Conservation (phyloP, 2,888 invertebrate species). For the Neocrepidodera transversa region DNA sequence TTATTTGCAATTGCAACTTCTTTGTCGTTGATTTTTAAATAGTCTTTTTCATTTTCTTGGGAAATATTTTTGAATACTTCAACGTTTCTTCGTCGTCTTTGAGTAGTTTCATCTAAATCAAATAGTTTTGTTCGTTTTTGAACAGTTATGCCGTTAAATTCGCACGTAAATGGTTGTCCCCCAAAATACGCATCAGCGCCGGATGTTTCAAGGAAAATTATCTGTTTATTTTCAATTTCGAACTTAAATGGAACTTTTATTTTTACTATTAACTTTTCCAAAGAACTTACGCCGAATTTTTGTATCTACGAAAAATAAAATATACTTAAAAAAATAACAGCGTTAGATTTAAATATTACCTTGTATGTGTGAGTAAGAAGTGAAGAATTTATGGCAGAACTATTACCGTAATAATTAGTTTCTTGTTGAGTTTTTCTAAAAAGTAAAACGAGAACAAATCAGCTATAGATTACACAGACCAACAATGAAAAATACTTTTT, state of each 20-base stretch:
- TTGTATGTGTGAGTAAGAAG: conserved; percentile 33
- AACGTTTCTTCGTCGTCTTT: conserved; percentile 24
- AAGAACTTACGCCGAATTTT: conserved; percentile 58
- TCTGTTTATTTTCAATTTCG: conserved; percentile 18
- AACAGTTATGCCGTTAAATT: conserved; percentile 39
- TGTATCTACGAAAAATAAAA: conserved; percentile 45
- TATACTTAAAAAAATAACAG: too few species aligned
- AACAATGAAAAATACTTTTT: too few species aligned
- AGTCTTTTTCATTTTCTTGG: conserved; percentile 14
- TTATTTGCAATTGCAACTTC: conserved; percentile 36
- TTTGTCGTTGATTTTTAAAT: conserved; percentile 28
- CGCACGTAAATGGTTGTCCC: conserved; percentile 48
- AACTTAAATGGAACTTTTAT: conserved; percentile 54
- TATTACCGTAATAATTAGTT: conserved; percentile 51
- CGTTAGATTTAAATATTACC: conserved; percentile 8
- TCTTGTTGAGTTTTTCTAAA: conserved; percentile 56
- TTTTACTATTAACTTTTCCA: conserved; percentile 53
- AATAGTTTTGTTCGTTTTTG: neutral
- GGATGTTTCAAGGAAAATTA: conserved; percentile 43
- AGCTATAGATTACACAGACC: too few species aligned
- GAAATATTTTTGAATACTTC: conserved; percentile 33
- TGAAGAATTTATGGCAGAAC: conserved; percentile 43
- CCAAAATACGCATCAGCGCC: conserved; percentile 42
- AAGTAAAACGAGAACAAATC: too few species aligned
- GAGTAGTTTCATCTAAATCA: neutral